phyloP scores from a whole-genome alignment of 2,113 vertebrate genomes.

The Apus apus region DNA sequence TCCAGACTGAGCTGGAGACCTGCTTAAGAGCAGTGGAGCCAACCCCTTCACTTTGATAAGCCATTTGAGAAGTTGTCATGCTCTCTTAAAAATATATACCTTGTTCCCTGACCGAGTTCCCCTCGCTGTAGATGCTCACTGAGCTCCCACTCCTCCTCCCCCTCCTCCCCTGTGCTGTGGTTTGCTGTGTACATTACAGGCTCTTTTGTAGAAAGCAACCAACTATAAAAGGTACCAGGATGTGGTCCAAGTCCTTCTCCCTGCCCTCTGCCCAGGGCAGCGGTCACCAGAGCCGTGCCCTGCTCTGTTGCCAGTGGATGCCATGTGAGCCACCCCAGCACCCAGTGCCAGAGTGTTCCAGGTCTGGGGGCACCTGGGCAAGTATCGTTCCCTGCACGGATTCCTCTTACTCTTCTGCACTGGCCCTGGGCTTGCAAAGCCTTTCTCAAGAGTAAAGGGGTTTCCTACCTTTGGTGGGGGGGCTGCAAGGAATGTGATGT shows the following conservation, averaged over 20 bases:
- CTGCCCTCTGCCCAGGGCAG: not conserved
- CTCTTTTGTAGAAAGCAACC: conserved; percentile 51
- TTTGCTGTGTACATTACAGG: conserved; percentile 28
- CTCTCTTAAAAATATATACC: conserved; percentile 7
- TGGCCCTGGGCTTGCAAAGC: not conserved
- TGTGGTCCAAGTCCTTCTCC: conserved; percentile 26
- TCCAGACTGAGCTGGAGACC: not conserved
- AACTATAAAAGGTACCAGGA: conserved; percentile 52
- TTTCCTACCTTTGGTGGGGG: not conserved
- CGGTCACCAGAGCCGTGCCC: not conserved
- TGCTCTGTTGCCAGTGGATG: rapidly evolving
- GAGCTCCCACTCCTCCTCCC: not conserved
- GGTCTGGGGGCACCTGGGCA: rapidly evolving
- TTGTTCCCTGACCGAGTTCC: not conserved
- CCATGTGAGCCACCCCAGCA: not conserved
- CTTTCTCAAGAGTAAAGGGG: not conserved
- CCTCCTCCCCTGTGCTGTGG: conserved; percentile 16
- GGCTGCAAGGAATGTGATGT: rapidly evolving
- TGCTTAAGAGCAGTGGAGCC: not conserved
- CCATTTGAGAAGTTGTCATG: not conserved
- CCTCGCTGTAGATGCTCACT: not conserved
- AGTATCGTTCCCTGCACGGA: rapidly evolving
- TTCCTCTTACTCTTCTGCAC: not conserved
- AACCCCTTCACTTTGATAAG: not conserved
- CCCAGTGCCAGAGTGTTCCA: not conserved